Evolutionary conservation across 2,888 invertebrate genomes (phyloP).

Genomic region (Agriopis leucophaearia): DNA sequence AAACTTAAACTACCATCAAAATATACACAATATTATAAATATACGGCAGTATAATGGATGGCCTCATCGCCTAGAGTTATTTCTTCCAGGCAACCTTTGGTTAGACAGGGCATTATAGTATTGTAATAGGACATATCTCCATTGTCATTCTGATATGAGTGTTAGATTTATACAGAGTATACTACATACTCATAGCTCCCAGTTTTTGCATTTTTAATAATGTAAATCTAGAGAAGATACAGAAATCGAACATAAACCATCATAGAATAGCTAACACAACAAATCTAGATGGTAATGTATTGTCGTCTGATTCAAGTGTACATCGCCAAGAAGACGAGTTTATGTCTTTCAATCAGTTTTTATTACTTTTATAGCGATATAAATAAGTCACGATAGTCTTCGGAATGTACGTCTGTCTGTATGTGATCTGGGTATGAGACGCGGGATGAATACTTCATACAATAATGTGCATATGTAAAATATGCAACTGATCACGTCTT

Average conservation of each 20-base stretch:
- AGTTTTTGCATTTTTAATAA: background rate
- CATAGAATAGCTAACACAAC: background rate
- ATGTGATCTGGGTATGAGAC: conserved; percentile 19
- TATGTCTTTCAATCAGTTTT: conserved; percentile 33
- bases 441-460: conserved; percentile 11
- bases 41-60: too few species aligned
- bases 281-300: conserved; percentile 19
- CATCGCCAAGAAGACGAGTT: conserved; percentile 22
- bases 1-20: too few species aligned
- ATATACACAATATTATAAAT: too few species aligned
- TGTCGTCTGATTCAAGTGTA: conserved; percentile 17
- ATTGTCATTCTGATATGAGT: too few species aligned
- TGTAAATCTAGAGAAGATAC: background rate
- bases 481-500: background rate
- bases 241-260: conserved; percentile 7
- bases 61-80: too few species aligned
- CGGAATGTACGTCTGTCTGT: conserved; percentile 8
- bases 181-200: too few species aligned
- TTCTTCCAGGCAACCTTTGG: too few species aligned
- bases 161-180: too few species aligned
- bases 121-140: too few species aligned
- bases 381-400: conserved; percentile 25
- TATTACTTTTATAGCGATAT: conserved; percentile 25
- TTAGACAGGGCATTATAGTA: too few species aligned
- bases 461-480: background rate